Conservation (phyloP, 2,888 invertebrate genomes). For the Carterocephalus palaemon region DNA sequence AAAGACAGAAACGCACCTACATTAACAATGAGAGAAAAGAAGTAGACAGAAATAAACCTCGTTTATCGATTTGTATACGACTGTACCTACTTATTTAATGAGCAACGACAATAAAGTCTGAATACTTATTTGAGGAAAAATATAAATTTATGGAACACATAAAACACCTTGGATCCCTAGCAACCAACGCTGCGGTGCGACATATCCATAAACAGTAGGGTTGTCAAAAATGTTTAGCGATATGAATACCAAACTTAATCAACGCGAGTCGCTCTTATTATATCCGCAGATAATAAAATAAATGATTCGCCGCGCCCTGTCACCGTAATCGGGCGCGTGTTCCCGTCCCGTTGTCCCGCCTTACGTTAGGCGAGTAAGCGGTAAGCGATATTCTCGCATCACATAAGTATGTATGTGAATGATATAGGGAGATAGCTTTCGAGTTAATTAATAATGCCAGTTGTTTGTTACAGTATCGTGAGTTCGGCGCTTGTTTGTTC, state of each 20-base stretch:
- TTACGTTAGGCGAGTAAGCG: not conserved
- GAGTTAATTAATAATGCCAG: no score
- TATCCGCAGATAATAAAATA: slow-evolving; percentile 32
- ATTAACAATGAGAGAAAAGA: no score
- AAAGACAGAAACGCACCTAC: no score
- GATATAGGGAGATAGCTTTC: no score
- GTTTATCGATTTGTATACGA: no score
- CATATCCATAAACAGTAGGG: slow-evolving; percentile 12
- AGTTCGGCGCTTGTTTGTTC: no score
- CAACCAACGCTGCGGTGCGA: not conserved
- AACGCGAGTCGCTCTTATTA: slow-evolving; percentile 28
- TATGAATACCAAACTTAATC: slow-evolving; percentile 33
- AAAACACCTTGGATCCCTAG: not conserved
- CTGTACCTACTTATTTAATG: no score
- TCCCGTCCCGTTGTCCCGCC: not conserved
- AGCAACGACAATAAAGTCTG: no score
- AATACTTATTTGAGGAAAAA: no score
- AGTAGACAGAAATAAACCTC: no score
- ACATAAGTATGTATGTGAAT: no score
- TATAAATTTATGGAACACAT: slow-evolving; percentile 3
- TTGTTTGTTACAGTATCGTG: no score
- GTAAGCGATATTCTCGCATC: not conserved
- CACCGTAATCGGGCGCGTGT: slow-evolving; percentile 21
- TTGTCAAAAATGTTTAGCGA: slow-evolving; percentile 21
- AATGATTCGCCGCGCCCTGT: slow-evolving; percentile 26